Percentiles rank a stretch among this genome's conserved stretches.
Conservation (phyloP, 2,797 vertebrate species). For the Pangasius djambal region DNA sequence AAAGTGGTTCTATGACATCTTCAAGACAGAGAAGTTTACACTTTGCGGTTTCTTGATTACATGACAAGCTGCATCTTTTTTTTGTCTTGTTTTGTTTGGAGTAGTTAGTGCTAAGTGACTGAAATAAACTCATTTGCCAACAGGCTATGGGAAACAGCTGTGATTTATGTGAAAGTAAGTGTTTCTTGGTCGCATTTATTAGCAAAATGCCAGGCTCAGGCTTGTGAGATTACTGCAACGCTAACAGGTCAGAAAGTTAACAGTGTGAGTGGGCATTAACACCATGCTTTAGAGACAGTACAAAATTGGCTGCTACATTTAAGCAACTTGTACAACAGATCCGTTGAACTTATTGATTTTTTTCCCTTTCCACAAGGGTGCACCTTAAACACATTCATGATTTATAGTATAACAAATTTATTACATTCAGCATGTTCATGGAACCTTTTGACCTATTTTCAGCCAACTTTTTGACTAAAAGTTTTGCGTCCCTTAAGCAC, state of each 20-base stretch:
- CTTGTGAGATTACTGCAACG: not conserved
- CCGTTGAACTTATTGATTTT: not conserved
- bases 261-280: not conserved
- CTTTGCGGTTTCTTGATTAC: too few relatives aligned
- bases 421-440: not conserved
- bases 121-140: not conserved
- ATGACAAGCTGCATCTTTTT: not conserved
- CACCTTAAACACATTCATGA: not conserved
- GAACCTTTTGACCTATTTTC: not conserved
- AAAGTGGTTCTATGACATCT: not conserved
- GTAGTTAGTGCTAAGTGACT: not conserved
- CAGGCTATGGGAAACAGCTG: not conserved
- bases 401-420: not conserved
- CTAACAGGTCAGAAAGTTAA: not conserved
- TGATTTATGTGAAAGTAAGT: not conserved
- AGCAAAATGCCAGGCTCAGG: not conserved
- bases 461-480: constrained; percentile 5
- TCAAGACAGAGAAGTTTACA: not conserved
- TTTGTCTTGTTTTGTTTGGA: not conserved
- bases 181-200: not conserved
- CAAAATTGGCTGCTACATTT: not conserved
- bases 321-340: not conserved
- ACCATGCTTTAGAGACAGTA: not conserved
- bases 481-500: not conserved
- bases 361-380: not conserved